Evolutionary conservation across 2,797 vertebrate genomes (phyloP).

Genomic region (Enteromius anoplus): DNA sequence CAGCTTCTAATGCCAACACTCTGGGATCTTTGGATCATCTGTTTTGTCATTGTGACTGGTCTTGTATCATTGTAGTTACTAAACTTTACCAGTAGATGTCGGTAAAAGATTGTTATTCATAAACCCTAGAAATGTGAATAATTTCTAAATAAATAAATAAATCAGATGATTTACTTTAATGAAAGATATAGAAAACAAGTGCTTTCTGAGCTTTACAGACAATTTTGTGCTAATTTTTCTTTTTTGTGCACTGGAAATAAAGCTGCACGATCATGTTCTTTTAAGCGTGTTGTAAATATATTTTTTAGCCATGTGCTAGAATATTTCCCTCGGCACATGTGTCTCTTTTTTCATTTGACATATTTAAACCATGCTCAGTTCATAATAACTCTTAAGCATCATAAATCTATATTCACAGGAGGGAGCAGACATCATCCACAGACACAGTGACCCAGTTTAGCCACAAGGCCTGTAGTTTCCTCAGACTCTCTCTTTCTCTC

Average conservation of each 20-base stretch:
- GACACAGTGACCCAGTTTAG: not conserved
- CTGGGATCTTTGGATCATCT: not conserved
- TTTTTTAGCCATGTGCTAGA: not conserved
- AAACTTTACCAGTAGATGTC: not conserved
- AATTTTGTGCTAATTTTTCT: not conserved
- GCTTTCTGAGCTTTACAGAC: not conserved
- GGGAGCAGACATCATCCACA: not conserved
- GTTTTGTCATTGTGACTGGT: not conserved
- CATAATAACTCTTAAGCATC: not conserved
- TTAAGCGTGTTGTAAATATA: not conserved
- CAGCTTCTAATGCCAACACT: not conserved
- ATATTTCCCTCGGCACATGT: not conserved
- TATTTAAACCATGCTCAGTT: not conserved
- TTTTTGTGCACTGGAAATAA: not conserved
- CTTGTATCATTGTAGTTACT: not conserved
- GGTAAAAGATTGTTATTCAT: not conserved
- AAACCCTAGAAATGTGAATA: not conserved
- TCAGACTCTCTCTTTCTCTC: not conserved
- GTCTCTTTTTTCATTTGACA: not conserved
- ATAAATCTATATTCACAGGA: not conserved
- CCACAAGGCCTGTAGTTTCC: not conserved
- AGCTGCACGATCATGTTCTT: not conserved
- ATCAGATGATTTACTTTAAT: not conserved
- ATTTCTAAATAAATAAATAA: not conserved
- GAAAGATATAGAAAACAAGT: not conserved